Percentiles rank a stretch among this genome's conserved stretches.
These are phyloP conservation scores for Luperina testacea DNA, from an alignment of 2,888 invertebrate genomes.

Conservation along the genomic window DNA sequence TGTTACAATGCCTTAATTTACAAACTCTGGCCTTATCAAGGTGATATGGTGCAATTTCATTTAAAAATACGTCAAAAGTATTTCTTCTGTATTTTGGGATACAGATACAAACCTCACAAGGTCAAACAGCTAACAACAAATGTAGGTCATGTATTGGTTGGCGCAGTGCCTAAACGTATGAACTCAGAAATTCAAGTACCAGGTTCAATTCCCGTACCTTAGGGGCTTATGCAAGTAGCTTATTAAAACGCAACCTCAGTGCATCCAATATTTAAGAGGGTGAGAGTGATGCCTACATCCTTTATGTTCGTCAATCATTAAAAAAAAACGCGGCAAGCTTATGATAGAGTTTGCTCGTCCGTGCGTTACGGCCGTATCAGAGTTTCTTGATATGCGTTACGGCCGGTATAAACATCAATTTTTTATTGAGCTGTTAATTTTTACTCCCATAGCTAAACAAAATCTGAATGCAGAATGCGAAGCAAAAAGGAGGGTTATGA, in stretches of 20 bases:
- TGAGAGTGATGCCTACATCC: neutral
- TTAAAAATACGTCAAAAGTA: neutral
- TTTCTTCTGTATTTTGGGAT: slow-evolving; percentile 19
- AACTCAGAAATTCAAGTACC: neutral
- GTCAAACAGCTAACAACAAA: neutral
- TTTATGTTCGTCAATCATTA: too few relatives aligned
- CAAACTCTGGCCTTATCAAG: slow-evolving; percentile 5
- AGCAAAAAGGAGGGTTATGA: too few relatives aligned
- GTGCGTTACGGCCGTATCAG: too few relatives aligned
- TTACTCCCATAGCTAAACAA: too few relatives aligned
- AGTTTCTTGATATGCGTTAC: too few relatives aligned
- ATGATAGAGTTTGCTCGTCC: too few relatives aligned
- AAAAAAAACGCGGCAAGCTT: too few relatives aligned
- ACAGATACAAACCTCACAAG: neutral
- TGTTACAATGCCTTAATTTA: slow-evolving; percentile 3
- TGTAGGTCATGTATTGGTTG: slow-evolving; percentile 7
- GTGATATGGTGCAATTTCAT: slow-evolving; percentile 29
- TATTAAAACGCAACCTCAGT: neutral
- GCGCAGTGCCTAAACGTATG: neutral
- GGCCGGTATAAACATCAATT: too few relatives aligned
- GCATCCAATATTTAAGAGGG: too few relatives aligned
- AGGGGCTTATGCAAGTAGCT: neutral
- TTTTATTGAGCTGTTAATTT: too few relatives aligned
- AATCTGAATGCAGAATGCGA: too few relatives aligned
- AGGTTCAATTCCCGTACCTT: neutral